Conservation (phyloP, 2,888 invertebrate species). For the Rosalia funebris region DNA sequence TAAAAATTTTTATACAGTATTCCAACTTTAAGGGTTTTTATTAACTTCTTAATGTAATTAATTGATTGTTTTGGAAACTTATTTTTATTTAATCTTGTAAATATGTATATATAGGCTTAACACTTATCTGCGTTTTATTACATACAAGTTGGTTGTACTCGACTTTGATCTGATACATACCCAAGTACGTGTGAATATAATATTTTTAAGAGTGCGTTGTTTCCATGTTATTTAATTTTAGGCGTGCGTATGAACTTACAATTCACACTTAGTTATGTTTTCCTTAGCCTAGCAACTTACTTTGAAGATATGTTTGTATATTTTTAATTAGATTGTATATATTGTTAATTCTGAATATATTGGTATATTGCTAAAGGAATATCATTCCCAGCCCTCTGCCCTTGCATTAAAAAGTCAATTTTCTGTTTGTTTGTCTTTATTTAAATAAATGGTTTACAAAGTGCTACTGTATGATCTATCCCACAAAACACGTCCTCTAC, state of each 20-base stretch:
- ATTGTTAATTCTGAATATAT: conserved; percentile 20
- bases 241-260: conserved; percentile 1
- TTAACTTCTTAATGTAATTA: too few relatives aligned
- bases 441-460: conserved; percentile 78
- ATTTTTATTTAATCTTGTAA: too few relatives aligned
- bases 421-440: conserved; percentile 18
- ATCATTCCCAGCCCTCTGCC: background rate
- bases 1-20: too few relatives aligned
- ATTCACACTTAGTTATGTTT: background rate
- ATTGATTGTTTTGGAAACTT: too few relatives aligned
- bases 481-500: conserved; percentile 82
- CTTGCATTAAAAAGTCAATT: background rate
- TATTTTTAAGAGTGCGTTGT: background rate
- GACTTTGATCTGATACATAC: background rate
- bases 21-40: too few relatives aligned
- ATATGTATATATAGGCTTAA: too few relatives aligned
- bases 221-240: background rate
- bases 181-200: background rate
- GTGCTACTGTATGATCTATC: conserved; percentile 84
- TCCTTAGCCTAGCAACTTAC: background rate
- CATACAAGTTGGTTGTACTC: background rate
- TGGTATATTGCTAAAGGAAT: background rate
- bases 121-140: too few relatives aligned
- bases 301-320: conserved; percentile 2
- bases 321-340: conserved; percentile 9